Conservation (phyloP, 2,888 invertebrate species). For the Himalopsyche kuldschensis region DNA sequence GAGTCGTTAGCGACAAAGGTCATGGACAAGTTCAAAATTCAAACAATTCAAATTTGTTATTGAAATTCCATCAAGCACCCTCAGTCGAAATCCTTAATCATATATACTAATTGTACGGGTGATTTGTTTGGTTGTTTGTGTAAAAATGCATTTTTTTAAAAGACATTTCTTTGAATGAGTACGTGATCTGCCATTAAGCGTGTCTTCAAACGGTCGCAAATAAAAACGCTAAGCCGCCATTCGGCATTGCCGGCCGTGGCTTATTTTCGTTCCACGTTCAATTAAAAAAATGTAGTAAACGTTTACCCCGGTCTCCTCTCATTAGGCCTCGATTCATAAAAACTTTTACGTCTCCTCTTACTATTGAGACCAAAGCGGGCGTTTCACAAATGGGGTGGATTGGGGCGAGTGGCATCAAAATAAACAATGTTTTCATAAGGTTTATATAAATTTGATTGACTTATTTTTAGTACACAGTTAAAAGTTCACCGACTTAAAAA, state of each 20-base stretch:
- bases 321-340: slow-evolving; percentile 27
- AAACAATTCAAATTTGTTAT: too few species aligned
- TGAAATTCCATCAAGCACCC: too few species aligned
- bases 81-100: too few species aligned
- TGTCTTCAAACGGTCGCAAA: neutral
- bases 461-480: too few species aligned
- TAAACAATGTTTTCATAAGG: neutral
- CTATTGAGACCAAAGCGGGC: neutral
- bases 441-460: neutral
- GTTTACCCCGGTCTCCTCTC: slow-evolving; percentile 1
- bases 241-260: neutral
- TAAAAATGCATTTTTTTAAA: neutral
- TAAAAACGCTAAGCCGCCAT: slow-evolving; percentile 2
- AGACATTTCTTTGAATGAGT: neutral
- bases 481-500: too few species aligned
- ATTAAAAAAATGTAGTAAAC: slow-evolving; percentile 21
- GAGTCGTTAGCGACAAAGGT: too few species aligned
- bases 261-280: slow-evolving; percentile 15
- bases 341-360: slow-evolving; percentile 11
- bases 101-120: too few species aligned
- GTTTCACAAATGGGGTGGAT: neutral
- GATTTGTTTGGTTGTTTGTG: too few species aligned
- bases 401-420: neutral
- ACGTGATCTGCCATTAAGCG: neutral
- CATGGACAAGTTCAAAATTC: too few species aligned